Evolutionary conservation across 2,113 vertebrate species (phyloP), one percentile per base, ranked within the genome.

Genomic region (Ptyas mucosa): DNA sequence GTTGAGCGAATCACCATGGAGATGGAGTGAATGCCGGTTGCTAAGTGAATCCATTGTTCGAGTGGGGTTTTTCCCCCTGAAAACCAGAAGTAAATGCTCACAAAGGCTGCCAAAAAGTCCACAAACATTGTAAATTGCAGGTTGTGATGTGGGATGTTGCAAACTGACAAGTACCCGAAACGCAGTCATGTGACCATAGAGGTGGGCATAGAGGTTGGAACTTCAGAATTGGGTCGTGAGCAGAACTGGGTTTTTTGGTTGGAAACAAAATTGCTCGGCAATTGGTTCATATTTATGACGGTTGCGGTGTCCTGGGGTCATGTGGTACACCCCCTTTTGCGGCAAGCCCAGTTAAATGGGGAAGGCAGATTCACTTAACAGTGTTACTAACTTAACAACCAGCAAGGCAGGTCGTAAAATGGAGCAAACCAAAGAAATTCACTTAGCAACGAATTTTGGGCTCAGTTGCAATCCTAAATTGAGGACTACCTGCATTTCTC

Each of bases 271-370:
- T 69, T 15, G 2, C 55, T 57, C 8, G 20, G 26, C 10, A 64
- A 14, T 3, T 14, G 29, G 29, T 14, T n/a, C 29, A 14, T 69
- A 69, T 11, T n/a, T 64, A n/a, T 0, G 0, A n/a, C 12, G 8
- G 57, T 26, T 3, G 23, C 8, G 3, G 8, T 10, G 1, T 58
- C 23, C 57, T 18, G 23, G 23, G 29, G 4, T 69, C 11, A 69
- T 8, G 4, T 69, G 12, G n/a, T 10, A 29, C 24, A 24, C 8
- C 57, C 23, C 23, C 2, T 58, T 64, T 5, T 64, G 11, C 57
- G 2, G n/a, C 11, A 64, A 64, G 11, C 26, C 29, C 5, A 14
- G 26, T 64, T 11, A 64, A 46, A 3, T 2, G 61, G 11, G 61
- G 29, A n/a, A n/a, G 29, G 26, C 61, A 14, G 29, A 14, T n/a